These are phyloP conservation scores for Barbus barbus DNA, from an alignment of 2,113 vertebrate species.

Conservation along the genomic window DNA sequence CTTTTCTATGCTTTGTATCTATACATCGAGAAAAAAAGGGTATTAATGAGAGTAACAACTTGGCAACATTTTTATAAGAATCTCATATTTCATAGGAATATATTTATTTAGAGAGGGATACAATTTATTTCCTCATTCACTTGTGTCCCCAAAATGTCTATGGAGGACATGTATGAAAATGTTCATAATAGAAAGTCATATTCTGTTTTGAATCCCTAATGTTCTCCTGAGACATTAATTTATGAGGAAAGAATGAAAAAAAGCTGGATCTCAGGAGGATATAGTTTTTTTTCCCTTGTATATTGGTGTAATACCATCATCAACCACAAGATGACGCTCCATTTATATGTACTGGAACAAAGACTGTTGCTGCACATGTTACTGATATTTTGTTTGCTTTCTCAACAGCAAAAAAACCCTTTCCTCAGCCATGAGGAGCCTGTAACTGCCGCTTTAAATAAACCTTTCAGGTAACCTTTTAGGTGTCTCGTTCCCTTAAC, in stretches of 20 bases:
- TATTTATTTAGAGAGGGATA: too few relatives aligned
- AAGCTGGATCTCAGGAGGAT: not conserved
- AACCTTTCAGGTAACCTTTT: slow-evolving; percentile 29
- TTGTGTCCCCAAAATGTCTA: too few relatives aligned
- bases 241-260: too few relatives aligned
- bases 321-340: slow-evolving; percentile 13
- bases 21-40: not conserved
- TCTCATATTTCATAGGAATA: too few relatives aligned
- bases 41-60: too few relatives aligned
- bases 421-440: not conserved
- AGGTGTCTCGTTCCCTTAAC: too few relatives aligned
- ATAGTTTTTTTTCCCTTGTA: not conserved
- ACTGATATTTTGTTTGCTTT: not conserved
- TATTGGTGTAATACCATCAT: not conserved
- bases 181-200: not conserved
- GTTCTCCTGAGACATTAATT: not conserved
- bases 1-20: not conserved
- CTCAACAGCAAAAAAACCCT: slow-evolving; percentile 19
- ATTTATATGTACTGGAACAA: not conserved
- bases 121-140: too few relatives aligned
- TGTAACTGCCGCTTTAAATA: not conserved
- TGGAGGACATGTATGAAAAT: too few relatives aligned
- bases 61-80: too few relatives aligned
- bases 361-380: not conserved
- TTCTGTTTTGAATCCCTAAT: not conserved